Percentiles rank a stretch among this genome's conserved stretches.
These are phyloP conservation scores for Liolophura sinensis DNA, from an alignment of 1,140 invertebrate species.

Conservation along the genomic window DNA sequence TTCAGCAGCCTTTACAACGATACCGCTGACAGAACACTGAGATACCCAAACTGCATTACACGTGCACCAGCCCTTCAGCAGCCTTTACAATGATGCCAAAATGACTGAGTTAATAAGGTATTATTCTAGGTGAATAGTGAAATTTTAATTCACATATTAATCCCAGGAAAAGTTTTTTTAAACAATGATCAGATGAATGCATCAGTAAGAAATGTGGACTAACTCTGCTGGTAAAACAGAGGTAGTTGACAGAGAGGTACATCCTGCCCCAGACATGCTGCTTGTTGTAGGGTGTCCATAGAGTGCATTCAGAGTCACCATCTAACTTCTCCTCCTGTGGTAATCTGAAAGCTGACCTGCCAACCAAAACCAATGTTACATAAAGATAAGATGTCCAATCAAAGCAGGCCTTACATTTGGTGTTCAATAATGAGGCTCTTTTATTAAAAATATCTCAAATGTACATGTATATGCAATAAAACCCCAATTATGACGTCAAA, in stretches of 20 bases:
- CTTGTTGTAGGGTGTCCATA: conserved; percentile 97
- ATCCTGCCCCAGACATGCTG: conserved; percentile 85
- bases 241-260: conserved; percentile 91
- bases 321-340: conserved; percentile 89
- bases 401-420: neutral
- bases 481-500: no score
- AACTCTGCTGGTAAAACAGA: conserved; percentile 95
- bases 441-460: no score
- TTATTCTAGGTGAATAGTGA: no score
- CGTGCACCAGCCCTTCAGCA: conserved; percentile 87
- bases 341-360: conserved; percentile 81
- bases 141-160: no score
- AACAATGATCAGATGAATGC: neutral
- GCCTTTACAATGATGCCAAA: no score
- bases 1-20: no score
- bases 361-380: conserved; percentile 57
- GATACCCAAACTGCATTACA: conserved; percentile 72
- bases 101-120: no score
- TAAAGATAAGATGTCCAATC: neutral
- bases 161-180: neutral
- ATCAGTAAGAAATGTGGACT: conserved; percentile 27
- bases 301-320: conserved; percentile 83
- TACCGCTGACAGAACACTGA: no score
- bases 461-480: no score
- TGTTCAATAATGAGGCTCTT: no score